phyloP scores from a whole-genome alignment of 1,140 invertebrate genomes.

The Drosophila sechellia region DNA sequence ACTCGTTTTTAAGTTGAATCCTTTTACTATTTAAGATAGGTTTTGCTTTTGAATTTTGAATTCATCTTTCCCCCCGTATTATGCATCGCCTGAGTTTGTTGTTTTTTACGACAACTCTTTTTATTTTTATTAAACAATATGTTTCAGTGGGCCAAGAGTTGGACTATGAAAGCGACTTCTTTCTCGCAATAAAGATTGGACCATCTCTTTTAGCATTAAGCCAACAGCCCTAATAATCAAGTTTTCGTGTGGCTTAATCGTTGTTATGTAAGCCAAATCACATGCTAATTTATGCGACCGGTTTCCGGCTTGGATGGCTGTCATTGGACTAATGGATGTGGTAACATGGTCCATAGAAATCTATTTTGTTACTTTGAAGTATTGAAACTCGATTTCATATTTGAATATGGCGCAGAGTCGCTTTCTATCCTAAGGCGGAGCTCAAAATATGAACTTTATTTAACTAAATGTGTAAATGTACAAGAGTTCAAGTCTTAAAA shows the following conservation, averaged over 20 bases:
- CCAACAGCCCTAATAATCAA: conserved; percentile 27
- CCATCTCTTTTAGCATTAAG: neutral
- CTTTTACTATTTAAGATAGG: neutral
- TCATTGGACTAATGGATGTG: conserved; percentile 51
- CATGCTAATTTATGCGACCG: conserved; percentile 70
- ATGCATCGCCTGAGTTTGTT: no score
- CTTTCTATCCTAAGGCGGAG: no score
- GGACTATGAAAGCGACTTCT: neutral
- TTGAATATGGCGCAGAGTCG: conserved; percentile 27
- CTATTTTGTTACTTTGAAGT: conserved; percentile 7
- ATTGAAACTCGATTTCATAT: conserved; percentile 21
- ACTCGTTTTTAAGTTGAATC: no score
- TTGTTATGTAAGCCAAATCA: conserved; percentile 61
- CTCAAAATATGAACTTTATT: conserved; percentile 37
- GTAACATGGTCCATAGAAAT: conserved; percentile 41
- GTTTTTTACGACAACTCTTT: no score
- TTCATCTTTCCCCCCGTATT: no score
- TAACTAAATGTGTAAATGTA: conserved; percentile 33
- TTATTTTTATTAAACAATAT: neutral
- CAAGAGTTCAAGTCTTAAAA: conserved; percentile 33
- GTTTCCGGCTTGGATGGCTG: conserved; percentile 39
- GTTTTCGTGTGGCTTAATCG: conserved; percentile 42
- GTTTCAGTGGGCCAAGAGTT: neutral
- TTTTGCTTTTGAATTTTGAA: neutral
- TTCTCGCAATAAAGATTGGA: no score